A percentile compares a stretch with the other conserved stretches of the same genome.
Conservation (phyloP, 2,888 invertebrate genomes). For the Aspidiotus destructor region DNA sequence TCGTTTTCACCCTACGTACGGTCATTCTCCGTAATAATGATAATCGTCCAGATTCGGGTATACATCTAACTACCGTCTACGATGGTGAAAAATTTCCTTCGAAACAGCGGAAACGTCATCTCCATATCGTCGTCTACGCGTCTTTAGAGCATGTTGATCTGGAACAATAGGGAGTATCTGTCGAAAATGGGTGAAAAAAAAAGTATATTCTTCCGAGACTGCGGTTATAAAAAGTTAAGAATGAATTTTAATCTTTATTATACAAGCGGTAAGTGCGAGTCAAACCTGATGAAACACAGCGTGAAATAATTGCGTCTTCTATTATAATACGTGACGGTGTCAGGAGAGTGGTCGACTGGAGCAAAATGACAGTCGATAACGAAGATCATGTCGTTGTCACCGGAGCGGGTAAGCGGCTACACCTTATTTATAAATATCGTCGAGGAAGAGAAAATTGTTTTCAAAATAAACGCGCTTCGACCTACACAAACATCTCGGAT, state of each 20-base stretch:
- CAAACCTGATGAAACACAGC: background rate
- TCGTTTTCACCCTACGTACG: constrained; percentile 1
- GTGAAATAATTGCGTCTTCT: constrained; percentile 1
- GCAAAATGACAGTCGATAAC: background rate
- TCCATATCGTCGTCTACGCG: constrained; percentile 16
- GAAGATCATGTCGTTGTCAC: background rate
- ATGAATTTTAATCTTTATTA: too few relatives aligned
- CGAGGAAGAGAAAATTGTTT: too few relatives aligned
- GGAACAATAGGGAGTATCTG: background rate
- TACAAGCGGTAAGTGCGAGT: too few relatives aligned
- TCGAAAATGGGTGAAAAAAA: too few relatives aligned
- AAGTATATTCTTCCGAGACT: too few relatives aligned
- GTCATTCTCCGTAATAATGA: constrained; percentile 22
- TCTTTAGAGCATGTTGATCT: background rate
- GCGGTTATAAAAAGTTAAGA: too few relatives aligned
- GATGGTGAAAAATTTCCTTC: constrained; percentile 9
- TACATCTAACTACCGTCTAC: background rate
- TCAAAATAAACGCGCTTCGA: too few relatives aligned
- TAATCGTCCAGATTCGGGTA: constrained; percentile 13
- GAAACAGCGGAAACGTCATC: constrained; percentile 29
- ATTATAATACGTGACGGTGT: background rate
- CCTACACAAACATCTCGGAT: too few relatives aligned
- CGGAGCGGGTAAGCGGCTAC: background rate
- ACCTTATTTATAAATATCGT: too few relatives aligned
- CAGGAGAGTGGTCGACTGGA: background rate